phyloP scores from a whole-genome alignment of 2,797 vertebrate species.

The Chelon labrosus region DNA sequence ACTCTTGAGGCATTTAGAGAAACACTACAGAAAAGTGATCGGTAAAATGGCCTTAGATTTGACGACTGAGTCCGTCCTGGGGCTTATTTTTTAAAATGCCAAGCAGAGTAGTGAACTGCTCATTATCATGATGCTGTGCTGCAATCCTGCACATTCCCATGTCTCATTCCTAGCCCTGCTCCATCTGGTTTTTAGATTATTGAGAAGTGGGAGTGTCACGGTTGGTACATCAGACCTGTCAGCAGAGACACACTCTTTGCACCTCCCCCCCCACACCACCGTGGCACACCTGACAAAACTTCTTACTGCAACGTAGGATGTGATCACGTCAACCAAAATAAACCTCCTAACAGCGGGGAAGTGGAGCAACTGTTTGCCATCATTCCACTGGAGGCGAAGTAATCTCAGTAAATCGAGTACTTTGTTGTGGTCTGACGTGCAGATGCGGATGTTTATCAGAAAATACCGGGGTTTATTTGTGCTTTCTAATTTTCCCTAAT shows the following conservation, averaged over 20 bases:
- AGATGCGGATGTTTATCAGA: conserved; percentile 56
- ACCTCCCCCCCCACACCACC: conserved; percentile 57
- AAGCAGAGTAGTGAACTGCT: conserved; percentile 5
- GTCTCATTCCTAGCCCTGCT: conserved; percentile 60
- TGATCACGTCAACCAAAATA: conserved; percentile 70
- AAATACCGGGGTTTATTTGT: conserved; percentile 29
- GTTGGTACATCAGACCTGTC: conserved; percentile 71
- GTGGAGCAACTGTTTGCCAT: conserved; percentile 18
- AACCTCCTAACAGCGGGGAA: conserved; percentile 38
- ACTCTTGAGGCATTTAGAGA: not conserved
- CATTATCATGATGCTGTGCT: conserved; percentile 47
- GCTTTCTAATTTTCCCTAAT: conserved; percentile 42
- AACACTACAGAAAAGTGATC: not conserved
- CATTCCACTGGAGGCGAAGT: conserved; percentile 29
- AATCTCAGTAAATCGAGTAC: conserved; percentile 20
- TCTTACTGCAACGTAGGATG: conserved; percentile 56
- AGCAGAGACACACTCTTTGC: conserved; percentile 53
- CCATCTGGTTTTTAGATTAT: conserved; percentile 83
- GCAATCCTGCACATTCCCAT: conserved; percentile 56
- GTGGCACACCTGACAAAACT: conserved; percentile 70
- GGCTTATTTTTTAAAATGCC: not conserved
- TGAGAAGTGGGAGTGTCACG: conserved; percentile 62
- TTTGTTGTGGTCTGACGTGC: conserved; percentile 56
- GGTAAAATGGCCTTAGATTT: not conserved
- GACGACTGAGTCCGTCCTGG: not conserved